Base-by-base conservation (phyloP, 2,113 vertebrate species). In the Orthochromis malagaraziensis region DNA sequence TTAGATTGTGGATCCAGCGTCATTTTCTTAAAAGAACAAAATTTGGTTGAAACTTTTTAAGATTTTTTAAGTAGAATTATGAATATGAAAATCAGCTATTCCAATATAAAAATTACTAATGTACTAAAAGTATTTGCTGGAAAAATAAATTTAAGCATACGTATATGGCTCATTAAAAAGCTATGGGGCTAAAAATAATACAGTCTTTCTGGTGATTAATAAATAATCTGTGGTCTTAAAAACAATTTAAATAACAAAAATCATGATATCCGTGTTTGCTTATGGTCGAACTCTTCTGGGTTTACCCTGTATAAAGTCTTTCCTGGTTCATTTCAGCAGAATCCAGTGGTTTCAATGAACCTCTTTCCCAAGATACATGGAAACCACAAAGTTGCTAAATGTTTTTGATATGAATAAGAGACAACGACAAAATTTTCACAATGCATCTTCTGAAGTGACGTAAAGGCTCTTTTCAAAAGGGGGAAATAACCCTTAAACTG, bases 301-400 rank as follows among this genome's bases (percentile, higher is more conserved):
- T 54, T 3, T 45, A 33, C 6, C 2, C 3, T 40, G 12, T 75
- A 6, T 11, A 60, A 9, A 10, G 21, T 45, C n/a, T 5, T 58
- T 54, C 58, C n/a, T 2, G 16, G 47, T 16, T 35, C 29, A 79
- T 10, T 29, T 68, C 10, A 35, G 11, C 5, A 7, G 33, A 75
- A 26, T 75, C 73, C n/a, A 53, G 4, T 3, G 60, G n/a, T 16
- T 83, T 83, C 5, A 35, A 42, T 9, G 1, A 21, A 17, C 17
- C 73, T 60, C 73, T 88, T 83, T 10, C 54, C 42, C 9, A 73
- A 88, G 16, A 42, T 70, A 24, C 60, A 11, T 6, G 14, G 57
- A 89, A 86, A 68, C 83, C 21, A 17, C 77, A 68, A 2, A 21
- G n/a, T 83, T 87, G 35, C 79, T 58, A 55, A 82, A 84, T 45